Percentiles rank a stretch among this genome's conserved stretches.
Conservation (phyloP, 2,888 invertebrate genomes). For the Ectobius pallidus region DNA sequence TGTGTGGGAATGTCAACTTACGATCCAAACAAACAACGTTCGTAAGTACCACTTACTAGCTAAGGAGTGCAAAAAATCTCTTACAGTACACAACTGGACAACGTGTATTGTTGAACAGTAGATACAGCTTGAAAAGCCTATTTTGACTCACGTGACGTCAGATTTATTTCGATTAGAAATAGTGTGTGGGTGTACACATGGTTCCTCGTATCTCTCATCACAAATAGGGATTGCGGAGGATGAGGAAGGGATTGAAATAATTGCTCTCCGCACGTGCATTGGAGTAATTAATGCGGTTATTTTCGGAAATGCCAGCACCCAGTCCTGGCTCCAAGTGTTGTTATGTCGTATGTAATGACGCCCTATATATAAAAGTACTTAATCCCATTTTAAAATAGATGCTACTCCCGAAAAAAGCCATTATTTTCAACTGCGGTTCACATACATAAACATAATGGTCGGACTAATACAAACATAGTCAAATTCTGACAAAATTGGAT, state of each 20-base stretch:
- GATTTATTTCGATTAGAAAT: too few species aligned
- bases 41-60: too few species aligned
- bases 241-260: conserved; percentile 3
- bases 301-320: conserved; percentile 19
- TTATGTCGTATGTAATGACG: conserved; percentile 25
- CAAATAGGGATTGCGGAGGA: not conserved
- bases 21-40: too few species aligned
- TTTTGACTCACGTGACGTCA: too few species aligned
- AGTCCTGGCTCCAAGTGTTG: not conserved
- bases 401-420: not conserved
- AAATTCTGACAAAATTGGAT: conserved; percentile 2
- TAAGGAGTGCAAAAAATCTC: too few species aligned
- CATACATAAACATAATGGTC: not conserved
- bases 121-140: too few species aligned
- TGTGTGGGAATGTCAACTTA: too few species aligned
- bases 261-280: conserved; percentile 19
- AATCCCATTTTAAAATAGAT: conserved; percentile 28
- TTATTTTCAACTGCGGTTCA: conserved; percentile 12
- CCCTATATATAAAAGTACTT: conserved; percentile 24
- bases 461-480: not conserved
- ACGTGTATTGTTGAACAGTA: too few species aligned
- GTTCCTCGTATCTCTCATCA: conserved; percentile 19
- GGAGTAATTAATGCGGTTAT: conserved; percentile 28
- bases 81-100: too few species aligned
- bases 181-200: too few species aligned